A percentile compares a stretch with the other conserved stretches of the same genome.
phyloP scores from a whole-genome alignment of 2,888 invertebrate genomes.

The Stegophylla sp. region DNA sequence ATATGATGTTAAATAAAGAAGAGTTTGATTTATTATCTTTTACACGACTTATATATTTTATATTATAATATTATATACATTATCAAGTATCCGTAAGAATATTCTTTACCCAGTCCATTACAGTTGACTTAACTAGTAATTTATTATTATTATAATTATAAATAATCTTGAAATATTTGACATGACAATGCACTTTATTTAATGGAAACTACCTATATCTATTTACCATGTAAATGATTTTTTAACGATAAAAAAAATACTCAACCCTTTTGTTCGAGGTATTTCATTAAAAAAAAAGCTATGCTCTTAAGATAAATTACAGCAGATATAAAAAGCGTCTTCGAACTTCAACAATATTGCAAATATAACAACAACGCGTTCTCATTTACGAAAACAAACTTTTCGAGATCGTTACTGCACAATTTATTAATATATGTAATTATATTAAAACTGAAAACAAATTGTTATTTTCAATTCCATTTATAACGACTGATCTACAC shows the following conservation, averaged over 20 bases:
- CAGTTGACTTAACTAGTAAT: too few relatives aligned
- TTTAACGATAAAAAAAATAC: slow-evolving; percentile 28
- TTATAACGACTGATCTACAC: neutral
- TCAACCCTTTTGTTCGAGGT: slow-evolving; percentile 10
- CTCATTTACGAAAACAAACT: neutral
- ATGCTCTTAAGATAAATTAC: too few relatives aligned
- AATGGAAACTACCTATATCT: slow-evolving; percentile 36
- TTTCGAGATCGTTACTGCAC: neutral
- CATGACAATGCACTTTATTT: slow-evolving; percentile 40
- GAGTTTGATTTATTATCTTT: too few relatives aligned
- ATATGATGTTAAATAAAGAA: too few relatives aligned
- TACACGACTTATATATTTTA: too few relatives aligned
- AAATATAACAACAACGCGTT: too few relatives aligned
- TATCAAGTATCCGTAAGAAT: too few relatives aligned
- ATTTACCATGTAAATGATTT: slow-evolving; percentile 43
- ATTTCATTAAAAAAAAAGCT: slow-evolving; percentile 21
- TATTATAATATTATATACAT: too few relatives aligned
- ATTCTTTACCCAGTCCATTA: too few relatives aligned
- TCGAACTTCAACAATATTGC: too few relatives aligned
- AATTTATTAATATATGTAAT: neutral
- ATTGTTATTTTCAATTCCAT: neutral
- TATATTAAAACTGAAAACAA: neutral
- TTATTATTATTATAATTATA: neutral
- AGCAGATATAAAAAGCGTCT: too few relatives aligned
- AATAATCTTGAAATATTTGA: neutral